Conservation (phyloP, 2,113 vertebrate genomes). For the Oenanthe oenanthe region DNA sequence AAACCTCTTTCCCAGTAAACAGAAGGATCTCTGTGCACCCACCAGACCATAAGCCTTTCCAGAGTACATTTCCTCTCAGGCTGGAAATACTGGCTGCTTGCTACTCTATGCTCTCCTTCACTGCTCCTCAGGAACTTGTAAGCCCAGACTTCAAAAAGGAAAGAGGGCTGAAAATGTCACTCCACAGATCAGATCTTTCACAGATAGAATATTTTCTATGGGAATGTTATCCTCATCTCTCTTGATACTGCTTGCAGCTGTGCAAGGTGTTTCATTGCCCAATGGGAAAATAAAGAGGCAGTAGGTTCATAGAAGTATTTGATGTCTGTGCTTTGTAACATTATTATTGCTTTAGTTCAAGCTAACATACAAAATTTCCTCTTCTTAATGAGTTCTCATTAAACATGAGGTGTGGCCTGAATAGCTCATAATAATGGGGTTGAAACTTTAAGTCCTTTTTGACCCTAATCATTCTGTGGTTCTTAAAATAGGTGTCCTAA, state of each 20-base stretch:
- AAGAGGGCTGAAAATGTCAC: not conserved
- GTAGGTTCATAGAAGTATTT: not conserved
- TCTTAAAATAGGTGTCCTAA: not conserved
- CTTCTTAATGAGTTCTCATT: not conserved
- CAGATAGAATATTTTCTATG: not conserved
- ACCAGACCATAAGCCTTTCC: not conserved
- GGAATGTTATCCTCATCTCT: not conserved
- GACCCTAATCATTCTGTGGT: not conserved
- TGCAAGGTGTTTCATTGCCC: not conserved
- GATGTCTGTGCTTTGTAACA: not conserved
- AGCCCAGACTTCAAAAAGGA: not conserved
- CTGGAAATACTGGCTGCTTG: not conserved
- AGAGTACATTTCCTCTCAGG: not conserved
- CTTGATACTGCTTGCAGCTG: not conserved
- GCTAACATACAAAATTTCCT: not conserved
- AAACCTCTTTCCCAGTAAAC: not conserved
- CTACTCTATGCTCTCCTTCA: not conserved
- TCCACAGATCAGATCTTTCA: not conserved
- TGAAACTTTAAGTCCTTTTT: not conserved
- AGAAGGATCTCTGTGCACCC: not conserved
- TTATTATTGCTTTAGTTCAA: not conserved
- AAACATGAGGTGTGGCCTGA: not conserved
- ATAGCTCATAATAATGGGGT: not conserved
- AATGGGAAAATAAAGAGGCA: not conserved
- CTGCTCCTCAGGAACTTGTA: not conserved